Percentiles rank a stretch among this genome's conserved stretches.
Evolutionary conservation across 2,888 invertebrate genomes (phyloP).

Genomic region (Allolobophora icterica): DNA sequence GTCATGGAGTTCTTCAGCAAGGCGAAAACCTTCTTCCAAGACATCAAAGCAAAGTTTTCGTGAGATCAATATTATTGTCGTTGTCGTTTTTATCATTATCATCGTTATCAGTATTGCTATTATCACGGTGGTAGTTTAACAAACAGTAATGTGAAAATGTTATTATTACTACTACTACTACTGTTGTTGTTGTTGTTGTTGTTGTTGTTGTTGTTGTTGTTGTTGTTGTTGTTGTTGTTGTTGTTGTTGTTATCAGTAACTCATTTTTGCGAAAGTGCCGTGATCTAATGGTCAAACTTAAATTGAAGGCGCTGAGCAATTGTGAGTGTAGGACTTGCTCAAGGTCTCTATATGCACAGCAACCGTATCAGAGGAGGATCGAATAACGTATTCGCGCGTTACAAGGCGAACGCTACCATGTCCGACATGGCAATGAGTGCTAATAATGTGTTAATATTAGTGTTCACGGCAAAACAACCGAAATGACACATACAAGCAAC

Average conservation of each 20-base stretch:
- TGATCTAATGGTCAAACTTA: too few species aligned
- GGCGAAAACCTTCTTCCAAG: constrained; percentile 20
- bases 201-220: not conserved
- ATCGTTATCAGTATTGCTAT: not conserved
- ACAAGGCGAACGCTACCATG: too few species aligned
- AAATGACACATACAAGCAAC: too few species aligned
- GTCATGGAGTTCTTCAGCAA: not conserved
- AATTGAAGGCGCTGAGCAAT: too few species aligned
- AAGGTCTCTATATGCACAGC: too few species aligned
- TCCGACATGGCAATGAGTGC: too few species aligned
- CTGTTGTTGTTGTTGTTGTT: not conserved
- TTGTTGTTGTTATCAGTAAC: not conserved
- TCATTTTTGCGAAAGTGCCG: too few species aligned
- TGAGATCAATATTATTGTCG: not conserved
- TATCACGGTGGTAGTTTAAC: not conserved
- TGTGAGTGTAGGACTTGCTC: too few species aligned
- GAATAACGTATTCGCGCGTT: too few species aligned
- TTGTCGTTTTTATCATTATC: not conserved
- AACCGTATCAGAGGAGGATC: too few species aligned
- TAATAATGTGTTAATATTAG: too few species aligned
- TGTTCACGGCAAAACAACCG: too few species aligned
- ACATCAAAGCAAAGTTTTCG: constrained; percentile 25
- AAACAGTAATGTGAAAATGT: not conserved
- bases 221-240: not conserved
- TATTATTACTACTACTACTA: not conserved